These are phyloP conservation scores for Palythoa grandis DNA, from an alignment of 92 coral and sea anemone species.

Conservation along the genomic window DNA sequence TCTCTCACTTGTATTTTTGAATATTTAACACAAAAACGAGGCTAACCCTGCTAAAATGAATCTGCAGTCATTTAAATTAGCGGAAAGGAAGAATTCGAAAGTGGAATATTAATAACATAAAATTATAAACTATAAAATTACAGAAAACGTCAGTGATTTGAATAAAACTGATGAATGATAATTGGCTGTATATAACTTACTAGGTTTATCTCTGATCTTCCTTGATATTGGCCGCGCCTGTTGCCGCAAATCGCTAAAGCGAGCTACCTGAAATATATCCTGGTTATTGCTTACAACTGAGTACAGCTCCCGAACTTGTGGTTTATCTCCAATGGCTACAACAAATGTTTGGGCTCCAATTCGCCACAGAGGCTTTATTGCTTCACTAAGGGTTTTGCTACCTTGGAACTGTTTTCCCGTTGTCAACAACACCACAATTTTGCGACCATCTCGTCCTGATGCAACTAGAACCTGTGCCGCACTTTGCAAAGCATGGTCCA, in stretches of 20 bases:
- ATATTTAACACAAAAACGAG: too few species aligned
- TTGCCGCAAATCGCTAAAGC: background rate
- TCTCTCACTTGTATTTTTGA: too few species aligned
- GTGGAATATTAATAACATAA: too few species aligned
- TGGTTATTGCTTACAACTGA: background rate
- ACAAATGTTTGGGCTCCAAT: constrained; percentile 39
- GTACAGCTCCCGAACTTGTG: background rate
- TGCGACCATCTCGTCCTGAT: background rate
- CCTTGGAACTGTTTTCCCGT: constrained; percentile 44
- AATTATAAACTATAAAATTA: too few species aligned
- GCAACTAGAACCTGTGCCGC: constrained; percentile 13
- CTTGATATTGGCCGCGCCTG: constrained; percentile 20
- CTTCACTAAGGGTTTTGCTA: constrained; percentile 45
- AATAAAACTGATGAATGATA: too few species aligned
- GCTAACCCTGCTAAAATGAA: too few species aligned
- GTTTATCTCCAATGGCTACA: constrained; percentile 12
- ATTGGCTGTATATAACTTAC: background rate
- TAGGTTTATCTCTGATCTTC: constrained; percentile 23
- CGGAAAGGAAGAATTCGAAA: too few species aligned
- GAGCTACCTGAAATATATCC: constrained; percentile 15
- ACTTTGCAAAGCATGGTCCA: constrained; percentile 12
- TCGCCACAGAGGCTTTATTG: constrained; percentile 1
- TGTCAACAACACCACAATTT: constrained; percentile 41
- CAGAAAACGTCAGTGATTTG: too few species aligned
- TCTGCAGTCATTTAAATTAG: too few species aligned